phyloP scores from a whole-genome alignment of 1,140 invertebrate species.

The Aphis craccivora region DNA sequence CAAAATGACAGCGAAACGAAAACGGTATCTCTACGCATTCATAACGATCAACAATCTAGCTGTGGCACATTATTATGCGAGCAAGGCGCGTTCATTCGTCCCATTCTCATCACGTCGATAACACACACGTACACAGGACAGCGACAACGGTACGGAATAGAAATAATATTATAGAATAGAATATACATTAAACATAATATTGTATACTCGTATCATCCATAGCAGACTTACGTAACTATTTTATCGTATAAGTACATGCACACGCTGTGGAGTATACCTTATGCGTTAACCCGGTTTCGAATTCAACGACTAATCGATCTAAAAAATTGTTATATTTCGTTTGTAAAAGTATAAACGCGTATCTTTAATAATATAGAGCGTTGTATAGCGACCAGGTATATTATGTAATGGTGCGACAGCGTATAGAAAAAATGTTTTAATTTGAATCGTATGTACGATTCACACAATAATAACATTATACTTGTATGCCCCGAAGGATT shows the following conservation, averaged over 20 bases:
- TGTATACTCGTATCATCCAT: not conserved
- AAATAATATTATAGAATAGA: slow-evolving; percentile 21
- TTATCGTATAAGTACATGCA: not conserved
- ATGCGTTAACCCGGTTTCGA: not conserved
- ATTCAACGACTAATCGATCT: slow-evolving; percentile 26
- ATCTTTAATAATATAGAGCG: not conserved
- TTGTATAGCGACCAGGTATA: not conserved
- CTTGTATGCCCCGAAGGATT: not conserved
- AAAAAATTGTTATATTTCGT: not conserved
- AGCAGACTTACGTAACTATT: slow-evolving; percentile 9
- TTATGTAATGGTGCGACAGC: not conserved
- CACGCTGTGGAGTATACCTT: not conserved
- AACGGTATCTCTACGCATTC: not conserved
- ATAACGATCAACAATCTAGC: not conserved
- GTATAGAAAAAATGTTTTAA: not conserved
- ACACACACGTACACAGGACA: not conserved
- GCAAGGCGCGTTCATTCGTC: not conserved
- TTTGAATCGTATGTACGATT: not conserved
- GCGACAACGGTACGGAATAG: not conserved
- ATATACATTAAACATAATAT: slow-evolving; percentile 7
- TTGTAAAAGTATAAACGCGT: not conserved
- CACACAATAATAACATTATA: not conserved
- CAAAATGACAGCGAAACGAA: not conserved
- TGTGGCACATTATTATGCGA: not conserved
- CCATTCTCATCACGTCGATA: not conserved